These are phyloP conservation scores for Tridacna gigas DNA, from an alignment of 2,888 invertebrate species.

Conservation along the genomic window DNA sequence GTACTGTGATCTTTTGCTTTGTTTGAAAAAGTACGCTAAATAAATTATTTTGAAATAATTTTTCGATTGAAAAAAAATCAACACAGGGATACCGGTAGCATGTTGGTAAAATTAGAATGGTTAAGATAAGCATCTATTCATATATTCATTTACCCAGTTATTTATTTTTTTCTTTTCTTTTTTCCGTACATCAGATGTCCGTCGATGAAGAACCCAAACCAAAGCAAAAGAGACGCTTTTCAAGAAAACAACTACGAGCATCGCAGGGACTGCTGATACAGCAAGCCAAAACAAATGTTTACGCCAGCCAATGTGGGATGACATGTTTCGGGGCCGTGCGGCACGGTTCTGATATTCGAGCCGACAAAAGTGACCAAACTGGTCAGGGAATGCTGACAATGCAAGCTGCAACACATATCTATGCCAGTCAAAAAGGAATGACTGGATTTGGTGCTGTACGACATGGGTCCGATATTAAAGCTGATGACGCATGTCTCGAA, in stretches of 20 bases:
- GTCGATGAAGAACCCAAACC: constrained; percentile 52
- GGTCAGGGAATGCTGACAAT: constrained; percentile 42
- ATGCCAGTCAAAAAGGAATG: constrained; percentile 61
- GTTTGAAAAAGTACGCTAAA: no score
- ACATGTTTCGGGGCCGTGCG: constrained; percentile 54
- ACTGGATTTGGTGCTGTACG: constrained; percentile 71
- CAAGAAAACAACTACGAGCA: constrained; percentile 80
- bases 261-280: constrained; percentile 75
- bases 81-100: no score
- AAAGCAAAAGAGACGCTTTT: constrained; percentile 72
- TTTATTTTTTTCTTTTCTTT: neutral
- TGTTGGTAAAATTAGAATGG: no score
- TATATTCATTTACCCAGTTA: no score
- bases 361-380: constrained; percentile 48
- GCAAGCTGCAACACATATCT: constrained; percentile 52
- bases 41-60: no score
- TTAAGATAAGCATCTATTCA: no score
- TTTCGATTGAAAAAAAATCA: no score
- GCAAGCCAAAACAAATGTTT: constrained; percentile 46
- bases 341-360: constrained; percentile 52
- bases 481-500: constrained; percentile 69
- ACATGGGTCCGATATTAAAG: constrained; percentile 69
- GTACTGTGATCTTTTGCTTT: no score
- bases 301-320: constrained; percentile 56
- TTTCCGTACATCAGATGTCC: constrained; percentile 26